phyloP scores from a whole-genome alignment of 2,113 vertebrate species.

The Scomber japonicus region DNA sequence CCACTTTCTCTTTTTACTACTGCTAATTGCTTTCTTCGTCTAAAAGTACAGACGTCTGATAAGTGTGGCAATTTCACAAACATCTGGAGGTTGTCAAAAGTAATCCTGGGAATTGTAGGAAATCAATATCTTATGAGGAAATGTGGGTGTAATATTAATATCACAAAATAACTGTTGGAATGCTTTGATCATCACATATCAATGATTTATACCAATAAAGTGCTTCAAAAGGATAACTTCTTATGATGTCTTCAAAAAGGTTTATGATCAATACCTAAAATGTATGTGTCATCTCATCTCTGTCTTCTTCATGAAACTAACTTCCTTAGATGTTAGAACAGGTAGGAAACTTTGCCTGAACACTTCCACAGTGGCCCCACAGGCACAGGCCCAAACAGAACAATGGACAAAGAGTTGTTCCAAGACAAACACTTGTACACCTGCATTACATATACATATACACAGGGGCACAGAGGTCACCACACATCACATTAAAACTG shows the following conservation, averaged over 20 bases:
- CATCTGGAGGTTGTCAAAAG: constrained; percentile 10
- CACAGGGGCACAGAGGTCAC: neutral
- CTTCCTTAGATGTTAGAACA: neutral
- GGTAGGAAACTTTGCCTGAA: neutral
- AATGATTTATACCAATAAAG: neutral
- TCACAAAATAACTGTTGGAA: neutral
- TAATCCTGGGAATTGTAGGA: neutral
- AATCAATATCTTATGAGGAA: neutral
- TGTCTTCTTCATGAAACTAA: too few species aligned
- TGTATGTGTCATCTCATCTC: too few species aligned
- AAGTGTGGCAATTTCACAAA: neutral
- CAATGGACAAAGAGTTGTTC: constrained; percentile 12
- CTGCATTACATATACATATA: neutral
- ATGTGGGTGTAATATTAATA: neutral
- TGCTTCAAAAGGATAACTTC: too few species aligned
- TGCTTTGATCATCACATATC: too few species aligned
- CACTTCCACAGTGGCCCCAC: neutral
- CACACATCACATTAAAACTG: constrained; percentile 34
- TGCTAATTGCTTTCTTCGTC: neutral
- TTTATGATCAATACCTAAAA: neutral
- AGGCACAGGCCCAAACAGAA: neutral
- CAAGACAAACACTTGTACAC: neutral
- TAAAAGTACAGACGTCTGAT: neutral
- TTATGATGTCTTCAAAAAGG: neutral
- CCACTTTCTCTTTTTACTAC: neutral